Percentiles rank a stretch among this genome's conserved stretches.
These are phyloP conservation scores for Gobio gobio DNA, from an alignment of 2,113 vertebrate species.

Conservation along the genomic window DNA sequence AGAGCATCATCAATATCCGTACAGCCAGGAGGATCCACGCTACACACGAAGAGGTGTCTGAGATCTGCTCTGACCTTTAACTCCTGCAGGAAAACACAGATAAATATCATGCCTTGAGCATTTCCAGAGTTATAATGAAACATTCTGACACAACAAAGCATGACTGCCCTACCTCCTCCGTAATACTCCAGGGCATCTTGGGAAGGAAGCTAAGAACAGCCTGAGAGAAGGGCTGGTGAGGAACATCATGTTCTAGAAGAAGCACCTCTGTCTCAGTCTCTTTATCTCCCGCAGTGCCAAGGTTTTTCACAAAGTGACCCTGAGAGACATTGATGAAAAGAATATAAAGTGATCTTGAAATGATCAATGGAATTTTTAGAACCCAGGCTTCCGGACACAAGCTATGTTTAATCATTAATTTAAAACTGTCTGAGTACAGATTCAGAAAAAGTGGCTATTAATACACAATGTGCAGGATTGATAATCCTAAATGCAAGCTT, in stretches of 20 bases:
- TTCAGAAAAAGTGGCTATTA: background rate
- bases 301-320: conserved; percentile 96
- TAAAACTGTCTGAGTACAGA: background rate
- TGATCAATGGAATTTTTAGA: background rate
- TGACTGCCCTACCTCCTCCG: conserved; percentile 79
- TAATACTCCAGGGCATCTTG: conserved; percentile 93
- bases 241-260: conserved; percentile 94
- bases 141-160: background rate
- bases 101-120: background rate
- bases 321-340: conserved; percentile 57
- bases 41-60: conserved; percentile 87
- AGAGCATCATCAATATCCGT: conserved; percentile 97
- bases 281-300: conserved; percentile 91
- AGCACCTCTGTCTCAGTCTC: conserved; percentile 94
- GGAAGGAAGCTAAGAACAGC: conserved; percentile 92
- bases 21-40: conserved; percentile 97
- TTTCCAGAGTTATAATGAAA: background rate
- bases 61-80: conserved; percentile 86
- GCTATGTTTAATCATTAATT: background rate
- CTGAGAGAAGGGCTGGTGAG: conserved; percentile 93
- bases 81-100: conserved; percentile 75
- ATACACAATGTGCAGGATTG: background rate
- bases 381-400: background rate
- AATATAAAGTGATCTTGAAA: background rate
- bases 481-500: background rate